A percentile compares a stretch with the other conserved stretches of the same genome.
phyloP scores from a whole-genome alignment of 1,140 invertebrate genomes.

The Triops cancriformis region DNA sequence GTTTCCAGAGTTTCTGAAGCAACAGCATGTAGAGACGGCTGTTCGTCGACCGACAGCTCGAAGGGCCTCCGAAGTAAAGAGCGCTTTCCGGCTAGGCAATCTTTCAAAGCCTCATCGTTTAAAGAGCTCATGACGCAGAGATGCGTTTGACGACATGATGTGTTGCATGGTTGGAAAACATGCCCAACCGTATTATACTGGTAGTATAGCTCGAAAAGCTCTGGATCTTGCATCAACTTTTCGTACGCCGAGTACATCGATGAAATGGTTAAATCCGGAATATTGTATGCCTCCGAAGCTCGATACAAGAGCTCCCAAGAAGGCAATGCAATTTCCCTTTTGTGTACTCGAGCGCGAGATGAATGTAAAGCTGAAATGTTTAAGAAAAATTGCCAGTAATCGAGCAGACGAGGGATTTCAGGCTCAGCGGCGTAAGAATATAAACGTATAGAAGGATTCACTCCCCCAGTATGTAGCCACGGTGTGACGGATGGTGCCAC shows the following conservation, averaged over 20 bases:
- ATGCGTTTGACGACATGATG: slow-evolving; percentile 20
- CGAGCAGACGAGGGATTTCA: neutral
- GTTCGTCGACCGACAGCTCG: neutral
- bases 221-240: neutral
- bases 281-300: slow-evolving; percentile 22
- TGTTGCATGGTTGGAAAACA: slow-evolving; percentile 24
- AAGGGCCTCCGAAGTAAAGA: neutral
- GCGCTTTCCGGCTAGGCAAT: slow-evolving; percentile 16
- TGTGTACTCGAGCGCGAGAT: neutral
- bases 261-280: slow-evolving; percentile 18
- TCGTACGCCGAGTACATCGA: slow-evolving; percentile 20
- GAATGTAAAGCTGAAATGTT: slow-evolving; percentile 23
- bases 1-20: neutral
- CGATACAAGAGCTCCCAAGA: slow-evolving; percentile 27
- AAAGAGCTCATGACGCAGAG: slow-evolving; percentile 27
- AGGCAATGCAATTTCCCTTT: neutral
- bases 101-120: slow-evolving; percentile 16
- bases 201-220: slow-evolving; percentile 19
- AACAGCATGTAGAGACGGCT: neutral
- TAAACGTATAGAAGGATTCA: slow-evolving; percentile 26
- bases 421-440: slow-evolving; percentile 21
- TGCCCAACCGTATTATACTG: slow-evolving; percentile 27
- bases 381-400: slow-evolving; percentile 28
- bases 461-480: slow-evolving; percentile 28
- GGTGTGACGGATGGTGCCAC: slow-evolving; percentile 27